phyloP scores from a whole-genome alignment of 2,113 vertebrate species.

The Uria lomvia region DNA sequence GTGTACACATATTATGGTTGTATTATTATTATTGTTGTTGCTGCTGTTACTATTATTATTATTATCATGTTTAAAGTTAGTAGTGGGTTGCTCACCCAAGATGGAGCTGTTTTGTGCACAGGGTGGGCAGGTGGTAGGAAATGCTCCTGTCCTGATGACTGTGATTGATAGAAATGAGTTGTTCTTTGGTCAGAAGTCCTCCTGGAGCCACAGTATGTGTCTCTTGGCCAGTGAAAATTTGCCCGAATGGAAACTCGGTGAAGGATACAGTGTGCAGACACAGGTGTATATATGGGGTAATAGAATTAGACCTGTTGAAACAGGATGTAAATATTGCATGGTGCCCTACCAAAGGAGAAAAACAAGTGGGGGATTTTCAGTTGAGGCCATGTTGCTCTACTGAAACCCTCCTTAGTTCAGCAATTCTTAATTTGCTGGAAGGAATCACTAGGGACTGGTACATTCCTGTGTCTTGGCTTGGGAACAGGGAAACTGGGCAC shows the following conservation, averaged over 20 bases:
- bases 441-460: neutral
- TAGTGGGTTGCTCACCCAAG: neutral
- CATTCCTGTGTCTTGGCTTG: constrained; percentile 22
- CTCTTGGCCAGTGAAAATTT: neutral
- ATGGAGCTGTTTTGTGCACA: neutral
- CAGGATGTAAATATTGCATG: neutral
- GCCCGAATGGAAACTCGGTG: neutral
- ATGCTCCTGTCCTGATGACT: neutral
- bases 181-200: neutral
- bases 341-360: neutral
- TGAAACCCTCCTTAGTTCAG: constrained; percentile 3
- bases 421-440: neutral
- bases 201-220: neutral
- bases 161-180: neutral
- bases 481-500: neutral
- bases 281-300: neutral
- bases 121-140: neutral
- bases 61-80: neutral
- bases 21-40: neutral
- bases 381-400: neutral
- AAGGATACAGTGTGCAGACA: neutral
- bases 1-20: neutral
- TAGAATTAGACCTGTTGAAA: neutral
- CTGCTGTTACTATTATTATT: neutral
- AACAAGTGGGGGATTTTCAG: neutral